These are phyloP conservation scores for Hephaestus fuliginosus DNA, from an alignment of 2,797 vertebrate genomes.

Conservation along the genomic window DNA sequence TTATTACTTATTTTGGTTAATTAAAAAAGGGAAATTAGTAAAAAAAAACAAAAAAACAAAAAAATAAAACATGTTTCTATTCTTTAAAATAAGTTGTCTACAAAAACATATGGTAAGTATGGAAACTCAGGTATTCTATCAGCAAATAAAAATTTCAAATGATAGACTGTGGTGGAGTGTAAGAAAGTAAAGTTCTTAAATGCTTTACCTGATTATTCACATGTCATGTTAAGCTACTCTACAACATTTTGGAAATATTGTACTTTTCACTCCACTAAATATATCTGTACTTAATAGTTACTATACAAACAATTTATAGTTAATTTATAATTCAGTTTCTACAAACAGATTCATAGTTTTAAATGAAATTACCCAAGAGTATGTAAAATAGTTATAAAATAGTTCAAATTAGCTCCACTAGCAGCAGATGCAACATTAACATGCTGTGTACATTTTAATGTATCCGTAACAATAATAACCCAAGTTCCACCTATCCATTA, in stretches of 20 bases:
- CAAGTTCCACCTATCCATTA: background rate
- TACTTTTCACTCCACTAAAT: background rate
- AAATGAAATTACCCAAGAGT: background rate
- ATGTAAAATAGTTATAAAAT: background rate
- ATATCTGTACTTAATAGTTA: background rate
- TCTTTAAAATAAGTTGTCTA: background rate
- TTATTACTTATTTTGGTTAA: too few species aligned
- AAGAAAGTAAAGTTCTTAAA: background rate
- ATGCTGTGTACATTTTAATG: background rate
- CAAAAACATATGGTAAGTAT: background rate
- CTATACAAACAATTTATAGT: background rate
- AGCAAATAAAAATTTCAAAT: background rate
- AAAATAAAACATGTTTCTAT: too few species aligned
- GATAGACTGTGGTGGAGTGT: background rate
- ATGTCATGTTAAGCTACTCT: background rate
- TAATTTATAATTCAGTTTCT: background rate
- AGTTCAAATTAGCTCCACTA: background rate
- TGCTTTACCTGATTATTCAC: background rate
- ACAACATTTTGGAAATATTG: background rate
- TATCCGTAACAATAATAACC: conserved; percentile 18
- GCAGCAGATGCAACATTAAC: background rate
- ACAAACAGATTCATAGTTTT: background rate
- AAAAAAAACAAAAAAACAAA: too few species aligned
- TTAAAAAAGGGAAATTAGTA: too few species aligned
- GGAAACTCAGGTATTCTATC: background rate